Evolutionary conservation across 2,888 invertebrate species (phyloP).

Genomic region (Lamproptera curius): DNA sequence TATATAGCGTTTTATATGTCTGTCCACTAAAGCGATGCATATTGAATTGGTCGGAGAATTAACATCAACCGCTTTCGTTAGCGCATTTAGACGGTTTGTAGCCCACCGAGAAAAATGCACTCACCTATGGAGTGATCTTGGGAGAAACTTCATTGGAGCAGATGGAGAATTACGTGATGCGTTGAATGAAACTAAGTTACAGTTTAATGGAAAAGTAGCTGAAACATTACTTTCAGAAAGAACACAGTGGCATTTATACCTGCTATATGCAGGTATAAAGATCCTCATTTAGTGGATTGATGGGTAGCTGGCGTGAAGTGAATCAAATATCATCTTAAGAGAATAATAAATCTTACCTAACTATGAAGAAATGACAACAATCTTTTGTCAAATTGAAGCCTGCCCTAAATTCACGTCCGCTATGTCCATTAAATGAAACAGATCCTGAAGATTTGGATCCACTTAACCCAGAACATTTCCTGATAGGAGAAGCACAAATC

Average conservation of each 20-base stretch:
- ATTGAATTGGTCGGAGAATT: not conserved
- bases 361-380: too few species aligned
- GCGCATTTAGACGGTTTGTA: not conserved
- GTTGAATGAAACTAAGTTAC: not conserved
- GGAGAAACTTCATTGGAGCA: too few species aligned
- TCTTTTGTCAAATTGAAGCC: too few species aligned
- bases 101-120: not conserved
- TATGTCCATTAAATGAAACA: too few species aligned
- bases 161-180: not conserved
- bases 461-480: too few species aligned
- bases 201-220: not conserved
- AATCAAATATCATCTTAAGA: too few species aligned
- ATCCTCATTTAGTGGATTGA: not conserved
- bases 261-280: not conserved
- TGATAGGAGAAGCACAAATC: too few species aligned
- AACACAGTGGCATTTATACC: slow-evolving; percentile 6
- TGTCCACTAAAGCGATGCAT: not conserved
- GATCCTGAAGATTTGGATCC: too few species aligned
- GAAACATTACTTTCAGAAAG: not conserved
- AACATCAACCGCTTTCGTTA: too few species aligned
- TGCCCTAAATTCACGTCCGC: too few species aligned
- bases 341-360: too few species aligned
- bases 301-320: not conserved
- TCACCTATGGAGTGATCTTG: not conserved
- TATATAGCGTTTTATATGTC: not conserved